Base-by-base conservation (phyloP, 2,797 vertebrate species). In the Bryconaethiops microstoma region DNA sequence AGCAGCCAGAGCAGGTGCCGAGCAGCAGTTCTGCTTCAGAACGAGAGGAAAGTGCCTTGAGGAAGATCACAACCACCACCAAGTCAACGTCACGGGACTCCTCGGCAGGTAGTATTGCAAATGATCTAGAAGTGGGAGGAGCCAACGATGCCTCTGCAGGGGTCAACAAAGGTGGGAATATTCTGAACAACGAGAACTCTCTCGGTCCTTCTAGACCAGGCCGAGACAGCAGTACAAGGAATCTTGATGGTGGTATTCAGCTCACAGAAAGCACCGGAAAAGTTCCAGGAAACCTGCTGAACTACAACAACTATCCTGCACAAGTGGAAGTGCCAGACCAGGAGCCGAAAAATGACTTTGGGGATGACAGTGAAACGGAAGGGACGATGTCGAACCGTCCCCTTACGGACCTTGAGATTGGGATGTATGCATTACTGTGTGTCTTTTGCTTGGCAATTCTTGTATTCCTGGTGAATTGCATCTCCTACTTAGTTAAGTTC, bases 401-500 rank as follows among this genome's bases (percentile, higher is more conserved):
- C 0, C 95, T 99, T 40, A 96, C 95, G 0, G 97, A 99, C 89
- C 89, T 99, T 80, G 97, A 98, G 90, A 97, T 97, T 2, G 97
- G 97, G 2, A 98, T 99, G 97, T 99, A 97, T 0, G 97, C 96
- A 1, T 88, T 99, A 77, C 78, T 99, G 55, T 96, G 96, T 0
- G 97, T 98, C 83, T 99, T 99, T 86, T 97, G 97, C 87, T 90
- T 99, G 87, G 97, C 97, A 35, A 98, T 99, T 76, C 78, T 98
- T 65, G 97, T 98, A n/a, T 99, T 99, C 91, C 91, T 99, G 0
- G 92, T 95, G 8, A 99, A 99, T 83, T 99, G 97, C 0, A 92
- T 94, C 83, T 93, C 96, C 23, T 98, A 98, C 14, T 94, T 96
- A 0, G 79, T 97, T 0, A 96, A 94, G 88, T 96, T 96, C 91